phyloP scores from a whole-genome alignment of 2,888 invertebrate genomes.

The Neoitamus cyanurus region DNA sequence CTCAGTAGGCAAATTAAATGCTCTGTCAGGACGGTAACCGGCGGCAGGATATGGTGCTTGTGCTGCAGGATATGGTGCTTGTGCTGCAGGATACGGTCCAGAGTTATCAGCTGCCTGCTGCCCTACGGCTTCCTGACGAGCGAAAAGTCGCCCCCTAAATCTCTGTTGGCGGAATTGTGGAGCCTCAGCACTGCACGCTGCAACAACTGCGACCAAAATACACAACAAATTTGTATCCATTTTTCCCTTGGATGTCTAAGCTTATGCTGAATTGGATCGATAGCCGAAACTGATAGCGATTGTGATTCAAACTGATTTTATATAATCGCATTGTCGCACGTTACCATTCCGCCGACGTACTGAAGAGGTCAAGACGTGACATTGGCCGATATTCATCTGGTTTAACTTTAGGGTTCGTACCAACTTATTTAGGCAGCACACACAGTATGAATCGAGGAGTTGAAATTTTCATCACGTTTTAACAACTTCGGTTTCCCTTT shows the following conservation, averaged over 20 bases:
- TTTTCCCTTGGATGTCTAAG: not conserved
- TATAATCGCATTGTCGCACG: not conserved
- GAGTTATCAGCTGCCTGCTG: not conserved
- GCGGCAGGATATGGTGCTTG: conserved; percentile 31
- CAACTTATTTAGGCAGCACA: not conserved
- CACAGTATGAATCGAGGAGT: not conserved
- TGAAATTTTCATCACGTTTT: conserved; percentile 29
- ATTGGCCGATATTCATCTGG: conserved; percentile 40
- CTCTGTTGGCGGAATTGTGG: not conserved
- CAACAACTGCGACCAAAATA: not conserved
- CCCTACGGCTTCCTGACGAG: not conserved
- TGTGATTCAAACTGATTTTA: conserved; percentile 5
- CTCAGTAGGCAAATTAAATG: conserved; percentile 21
- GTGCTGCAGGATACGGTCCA: conserved; percentile 33
- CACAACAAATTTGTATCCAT: not conserved
- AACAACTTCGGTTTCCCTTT: conserved; percentile 19
- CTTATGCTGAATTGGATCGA: conserved; percentile 15
- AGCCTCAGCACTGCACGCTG: not conserved
- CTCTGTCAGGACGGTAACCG: conserved; percentile 19
- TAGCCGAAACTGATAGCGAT: conserved; percentile 19
- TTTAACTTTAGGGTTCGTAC: conserved; percentile 25
- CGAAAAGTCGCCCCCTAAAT: not conserved
- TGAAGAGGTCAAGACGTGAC: conserved; percentile 28
- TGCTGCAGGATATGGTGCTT: conserved; percentile 29
- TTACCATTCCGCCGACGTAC: conserved; percentile 10